Conservation (phyloP, 2,113 vertebrate genomes). For the Actinemys pallida region DNA sequence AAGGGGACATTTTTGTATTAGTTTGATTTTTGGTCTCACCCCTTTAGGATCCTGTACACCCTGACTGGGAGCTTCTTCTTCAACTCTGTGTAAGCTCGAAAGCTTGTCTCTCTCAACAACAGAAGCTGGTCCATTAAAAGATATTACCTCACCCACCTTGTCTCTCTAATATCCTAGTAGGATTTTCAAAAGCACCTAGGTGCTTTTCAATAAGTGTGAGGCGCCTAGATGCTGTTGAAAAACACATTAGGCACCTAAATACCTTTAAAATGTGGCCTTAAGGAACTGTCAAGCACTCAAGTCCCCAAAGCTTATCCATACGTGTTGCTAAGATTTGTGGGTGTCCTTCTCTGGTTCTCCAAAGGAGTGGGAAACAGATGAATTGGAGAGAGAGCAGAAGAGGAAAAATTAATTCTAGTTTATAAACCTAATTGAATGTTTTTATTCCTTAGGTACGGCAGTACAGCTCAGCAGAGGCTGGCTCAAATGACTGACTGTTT, state of each 20-base stretch:
- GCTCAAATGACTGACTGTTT: conserved; percentile 32
- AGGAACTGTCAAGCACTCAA: neutral
- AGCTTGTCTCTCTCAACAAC: neutral
- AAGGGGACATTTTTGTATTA: neutral
- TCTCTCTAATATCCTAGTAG: neutral
- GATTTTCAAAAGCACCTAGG: neutral
- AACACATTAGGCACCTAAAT: neutral
- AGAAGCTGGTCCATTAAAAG: neutral
- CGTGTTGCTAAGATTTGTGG: neutral
- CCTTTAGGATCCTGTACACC: neutral
- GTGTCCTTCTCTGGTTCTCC: neutral
- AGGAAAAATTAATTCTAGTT: neutral
- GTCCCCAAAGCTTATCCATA: conserved; percentile 33
- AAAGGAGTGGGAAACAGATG: conserved; percentile 5
- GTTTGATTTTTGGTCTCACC: neutral
- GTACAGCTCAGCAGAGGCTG: conserved; percentile 20
- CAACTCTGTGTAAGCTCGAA: neutral
- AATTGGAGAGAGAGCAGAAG: conserved; percentile 31
- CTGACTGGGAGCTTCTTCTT: neutral
- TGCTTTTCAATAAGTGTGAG: neutral
- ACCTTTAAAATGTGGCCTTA: neutral
- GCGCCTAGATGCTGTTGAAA: neutral
- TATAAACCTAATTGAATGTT: neutral
- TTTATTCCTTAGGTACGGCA: conserved; percentile 3
- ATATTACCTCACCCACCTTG: neutral